phyloP scores from a whole-genome alignment of 64 coral and sea anemone genomes.

The Dendronephthya gigantea region DNA sequence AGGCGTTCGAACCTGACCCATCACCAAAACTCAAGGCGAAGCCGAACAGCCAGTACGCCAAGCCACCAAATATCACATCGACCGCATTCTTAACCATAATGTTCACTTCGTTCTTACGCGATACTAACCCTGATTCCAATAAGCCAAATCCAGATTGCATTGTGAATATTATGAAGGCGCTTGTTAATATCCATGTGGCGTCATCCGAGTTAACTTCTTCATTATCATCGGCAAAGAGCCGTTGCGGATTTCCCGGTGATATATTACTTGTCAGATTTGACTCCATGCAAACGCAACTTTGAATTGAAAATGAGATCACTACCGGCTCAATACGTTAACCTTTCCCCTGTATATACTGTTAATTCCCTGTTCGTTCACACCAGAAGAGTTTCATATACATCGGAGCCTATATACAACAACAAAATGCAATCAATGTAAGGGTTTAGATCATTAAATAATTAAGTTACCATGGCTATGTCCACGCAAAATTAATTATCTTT shows the following conservation, averaged over 20 bases:
- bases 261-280: background rate
- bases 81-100: conserved; percentile 12
- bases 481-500: background rate
- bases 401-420: too few species aligned
- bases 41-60: background rate
- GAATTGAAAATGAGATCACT: too few species aligned
- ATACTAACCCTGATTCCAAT: background rate
- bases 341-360: too few species aligned
- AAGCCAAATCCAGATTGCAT: conserved; percentile 3
- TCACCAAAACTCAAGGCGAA: background rate
- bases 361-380: too few species aligned
- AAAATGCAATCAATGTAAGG: too few species aligned
- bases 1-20: background rate
- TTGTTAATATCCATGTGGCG: background rate
- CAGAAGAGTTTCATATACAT: too few species aligned
- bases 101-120: background rate
- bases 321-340: background rate
- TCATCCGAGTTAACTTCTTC: background rate
- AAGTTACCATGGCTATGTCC: too few species aligned
- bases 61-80: background rate
- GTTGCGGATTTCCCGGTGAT: background rate
- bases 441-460: too few species aligned
- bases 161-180: background rate
- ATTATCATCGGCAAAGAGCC: background rate
- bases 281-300: background rate